phyloP scores from a whole-genome alignment of 1,140 invertebrate species.

The Sitobion miscanthi region DNA sequence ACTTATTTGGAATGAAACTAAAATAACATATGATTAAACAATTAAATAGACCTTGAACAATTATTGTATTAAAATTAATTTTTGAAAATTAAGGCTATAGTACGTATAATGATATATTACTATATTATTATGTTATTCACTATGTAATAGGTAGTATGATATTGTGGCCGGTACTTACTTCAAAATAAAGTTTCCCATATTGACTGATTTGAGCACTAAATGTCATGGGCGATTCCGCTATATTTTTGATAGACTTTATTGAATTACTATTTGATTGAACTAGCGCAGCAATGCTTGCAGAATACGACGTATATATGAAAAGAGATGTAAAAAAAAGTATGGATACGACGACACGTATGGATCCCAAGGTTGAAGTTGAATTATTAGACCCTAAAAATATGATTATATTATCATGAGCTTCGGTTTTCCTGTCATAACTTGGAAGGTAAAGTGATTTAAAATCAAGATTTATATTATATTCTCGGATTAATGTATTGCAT shows the following conservation, averaged over 20 bases:
- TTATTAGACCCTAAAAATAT: slow-evolving; percentile 4
- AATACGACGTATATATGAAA: slow-evolving; percentile 24
- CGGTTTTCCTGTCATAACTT: no score
- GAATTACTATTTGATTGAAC: slow-evolving; percentile 4
- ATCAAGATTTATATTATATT: no score
- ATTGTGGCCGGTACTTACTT: background rate
- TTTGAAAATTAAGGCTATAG: no score
- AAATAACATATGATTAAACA: no score
- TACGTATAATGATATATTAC: no score
- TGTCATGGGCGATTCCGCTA: background rate
- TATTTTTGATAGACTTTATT: background rate
- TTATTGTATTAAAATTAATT: no score
- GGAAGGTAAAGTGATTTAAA: no score
- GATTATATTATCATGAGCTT: background rate
- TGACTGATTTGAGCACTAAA: background rate
- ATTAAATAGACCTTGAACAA: no score
- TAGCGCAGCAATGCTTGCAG: background rate
- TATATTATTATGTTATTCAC: background rate
- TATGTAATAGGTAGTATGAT: background rate
- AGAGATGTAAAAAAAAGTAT: background rate
- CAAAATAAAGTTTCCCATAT: slow-evolving; percentile 16
- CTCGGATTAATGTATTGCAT: no score
- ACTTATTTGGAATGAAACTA: no score
- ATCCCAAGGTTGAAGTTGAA: background rate
- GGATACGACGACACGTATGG: background rate